Base-by-base conservation (phyloP, 2,888 invertebrate genomes). In the Synergus umbraculus region DNA sequence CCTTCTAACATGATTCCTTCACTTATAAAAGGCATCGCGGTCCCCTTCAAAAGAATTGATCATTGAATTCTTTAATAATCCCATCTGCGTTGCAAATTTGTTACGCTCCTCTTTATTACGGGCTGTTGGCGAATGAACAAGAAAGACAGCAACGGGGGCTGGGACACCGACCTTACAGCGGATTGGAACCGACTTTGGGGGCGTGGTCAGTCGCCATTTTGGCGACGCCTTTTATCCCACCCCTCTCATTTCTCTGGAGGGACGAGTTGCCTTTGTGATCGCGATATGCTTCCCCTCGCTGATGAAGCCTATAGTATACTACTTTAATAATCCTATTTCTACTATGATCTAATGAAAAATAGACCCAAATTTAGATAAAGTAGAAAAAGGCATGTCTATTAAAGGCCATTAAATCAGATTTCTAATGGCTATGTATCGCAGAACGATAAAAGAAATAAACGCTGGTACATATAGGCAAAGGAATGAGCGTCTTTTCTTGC, bases 51-150 rank as follows among this genome's bases (percentile, higher is more conserved):
- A 58, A 18, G 18, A 18, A 10, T 60, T 60, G 9, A 60, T 60
- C 4, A 22, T 60, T 22, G 22, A 22, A 60, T 60, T 54, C n/a
- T 9, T 29, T 10, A 37, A 49, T 73, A 37, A 54, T 22, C 9
- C 49, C 15, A n/a, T 29, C 49, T 13, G 29, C 29, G 29, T 9
- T 8, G 49, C 9, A 49, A 29, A 15, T 37, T 54, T 49, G 29
- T 73, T 29, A 12, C 18, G 49, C 49, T 18, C 44, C 44, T 49
- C 67, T 49, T 49, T 69, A 49, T 73, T 73, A 73, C 49, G 69
- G 49, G n/a, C 49, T n/a, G n/a, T 7, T 22, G 54, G 49, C 69
- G 69, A 73, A 73, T 73, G 69, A 73, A 37, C 69, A 49, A 29
- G 22, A 73, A 37, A 37, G 49, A 49, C 46, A 73, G 37, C 49